Evolutionary conservation across 2,113 vertebrate species (phyloP).

Genomic region (Alces alces): DNA sequence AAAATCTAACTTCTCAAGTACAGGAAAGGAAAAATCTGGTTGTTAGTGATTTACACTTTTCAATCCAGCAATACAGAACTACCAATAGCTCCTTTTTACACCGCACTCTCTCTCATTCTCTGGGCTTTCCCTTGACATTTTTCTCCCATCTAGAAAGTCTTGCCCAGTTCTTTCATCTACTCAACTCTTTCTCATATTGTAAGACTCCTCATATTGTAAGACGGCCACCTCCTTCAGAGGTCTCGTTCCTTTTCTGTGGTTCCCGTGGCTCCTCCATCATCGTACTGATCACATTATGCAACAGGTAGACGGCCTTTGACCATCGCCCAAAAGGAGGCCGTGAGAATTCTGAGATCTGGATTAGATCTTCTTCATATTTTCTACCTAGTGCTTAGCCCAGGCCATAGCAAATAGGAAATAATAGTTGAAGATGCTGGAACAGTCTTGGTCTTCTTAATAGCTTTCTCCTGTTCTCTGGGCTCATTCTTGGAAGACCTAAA

Average conservation of each 20-base stretch:
- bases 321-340: not conserved
- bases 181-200: not conserved
- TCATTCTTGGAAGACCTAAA: not conserved
- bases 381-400: not conserved
- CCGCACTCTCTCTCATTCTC: not conserved
- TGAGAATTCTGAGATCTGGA: not conserved
- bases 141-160: not conserved
- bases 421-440: not conserved
- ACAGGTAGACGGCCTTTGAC: not conserved
- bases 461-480: not conserved
- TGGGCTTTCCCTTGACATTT: constrained; percentile 6
- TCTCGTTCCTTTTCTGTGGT: not conserved
- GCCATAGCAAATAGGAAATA: not conserved
- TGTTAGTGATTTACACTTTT: not conserved
- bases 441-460: not conserved
- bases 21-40: not conserved
- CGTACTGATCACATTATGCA: not conserved
- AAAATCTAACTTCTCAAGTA: not conserved
- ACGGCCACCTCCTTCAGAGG: not conserved
- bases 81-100: not conserved
- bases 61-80: not conserved
- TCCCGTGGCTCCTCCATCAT: not conserved
- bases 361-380: not conserved
- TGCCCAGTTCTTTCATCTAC: not conserved
- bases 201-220: not conserved